Base-by-base conservation (phyloP, 2,113 vertebrate species). In the Istiophorus platypterus region DNA sequence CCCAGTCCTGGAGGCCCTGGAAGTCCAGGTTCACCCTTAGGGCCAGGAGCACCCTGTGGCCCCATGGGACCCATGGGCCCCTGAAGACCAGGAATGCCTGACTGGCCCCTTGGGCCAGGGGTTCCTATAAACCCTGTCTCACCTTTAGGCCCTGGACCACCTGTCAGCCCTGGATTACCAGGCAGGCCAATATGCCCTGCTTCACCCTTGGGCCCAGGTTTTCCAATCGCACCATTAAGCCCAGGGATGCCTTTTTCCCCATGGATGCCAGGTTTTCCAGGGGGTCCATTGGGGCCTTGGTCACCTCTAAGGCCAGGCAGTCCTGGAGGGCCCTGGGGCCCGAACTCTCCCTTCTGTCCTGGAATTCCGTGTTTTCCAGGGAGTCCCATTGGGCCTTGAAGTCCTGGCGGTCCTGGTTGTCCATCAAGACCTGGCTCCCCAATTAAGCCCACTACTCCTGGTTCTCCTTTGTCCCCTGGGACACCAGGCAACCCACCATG, bases 61-160 rank as follows among this genome's bases (percentile, higher is more conserved):
- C 98, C 98, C 85, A 98, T 96, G n/a, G 97, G 98, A 7, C 98
- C 98, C 0, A 97, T 93, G 0, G 97, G 96, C 0, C 98, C 98
- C 82, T 98, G 97, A 68, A 98, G 91, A 47, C 98, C 98, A 0
- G 98, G 97, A 88, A 99, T 99, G 17, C 98, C 98, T 0, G 97
- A 98, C 84, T 96, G 95, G 3, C 98, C 98, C 72, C 98, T 93
- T 58, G 96, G 94, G 0, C 98, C 98, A 0, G 97, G 96, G 83
- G 96, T 94, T 3, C 98, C 98, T 0, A 96, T 92, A 80, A 97
- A 95, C 17, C 98, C 98, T 2, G 94, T 63, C 0, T 98, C 97
- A 15, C 98, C 98, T 92, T 98, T 99, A 0, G 93, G 71, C 10
- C 98, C 98, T 0, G 94, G 85, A 58, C 80, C 66, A 0, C 98